Evolutionary conservation across 1,140 invertebrate species (phyloP).

Genomic region (Pteromalus puparum): DNA sequence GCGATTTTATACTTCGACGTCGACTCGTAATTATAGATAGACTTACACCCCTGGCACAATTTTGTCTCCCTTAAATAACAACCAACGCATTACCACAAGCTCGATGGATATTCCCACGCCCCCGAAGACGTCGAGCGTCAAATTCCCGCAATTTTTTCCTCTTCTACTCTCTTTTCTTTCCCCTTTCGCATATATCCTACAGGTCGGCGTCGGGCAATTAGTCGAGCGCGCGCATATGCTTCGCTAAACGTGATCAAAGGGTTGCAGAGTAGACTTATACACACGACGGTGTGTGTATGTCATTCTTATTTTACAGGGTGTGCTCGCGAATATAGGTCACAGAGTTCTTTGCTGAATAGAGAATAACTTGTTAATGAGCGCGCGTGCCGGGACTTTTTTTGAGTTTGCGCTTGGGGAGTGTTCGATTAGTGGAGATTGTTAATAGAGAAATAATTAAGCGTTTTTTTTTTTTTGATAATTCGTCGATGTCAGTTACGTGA

Average conservation of each 20-base stretch:
- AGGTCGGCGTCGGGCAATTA: conserved; percentile 21
- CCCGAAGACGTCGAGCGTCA: conserved; percentile 8
- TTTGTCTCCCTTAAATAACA: not conserved
- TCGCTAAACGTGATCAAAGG: conserved; percentile 55
- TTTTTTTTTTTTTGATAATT: too few relatives aligned
- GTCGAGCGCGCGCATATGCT: conserved; percentile 29
- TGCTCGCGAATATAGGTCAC: conserved; percentile 51
- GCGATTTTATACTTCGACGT: too few relatives aligned
- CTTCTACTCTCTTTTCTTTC: not conserved
- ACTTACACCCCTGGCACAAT: not conserved
- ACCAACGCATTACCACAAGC: not conserved
- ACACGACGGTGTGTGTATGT: conserved; percentile 26
- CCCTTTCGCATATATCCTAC: not conserved
- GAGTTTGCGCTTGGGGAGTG: too few relatives aligned
- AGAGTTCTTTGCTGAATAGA: conserved; percentile 38
- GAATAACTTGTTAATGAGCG: conserved; percentile 39
- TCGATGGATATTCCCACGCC: not conserved
- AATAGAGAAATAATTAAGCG: not conserved
- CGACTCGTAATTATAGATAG: too few relatives aligned
- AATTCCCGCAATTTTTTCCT: conserved; percentile 51
- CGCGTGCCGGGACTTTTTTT: not conserved
- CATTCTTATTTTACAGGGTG: conserved; percentile 49
- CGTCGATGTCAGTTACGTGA: not conserved
- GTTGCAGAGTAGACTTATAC: conserved; percentile 12
- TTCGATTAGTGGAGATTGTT: not conserved